Evolutionary conservation across 2,113 vertebrate genomes (phyloP), one percentile per base, ranked within the genome.

Genomic region (Paradisaea rubra): DNA sequence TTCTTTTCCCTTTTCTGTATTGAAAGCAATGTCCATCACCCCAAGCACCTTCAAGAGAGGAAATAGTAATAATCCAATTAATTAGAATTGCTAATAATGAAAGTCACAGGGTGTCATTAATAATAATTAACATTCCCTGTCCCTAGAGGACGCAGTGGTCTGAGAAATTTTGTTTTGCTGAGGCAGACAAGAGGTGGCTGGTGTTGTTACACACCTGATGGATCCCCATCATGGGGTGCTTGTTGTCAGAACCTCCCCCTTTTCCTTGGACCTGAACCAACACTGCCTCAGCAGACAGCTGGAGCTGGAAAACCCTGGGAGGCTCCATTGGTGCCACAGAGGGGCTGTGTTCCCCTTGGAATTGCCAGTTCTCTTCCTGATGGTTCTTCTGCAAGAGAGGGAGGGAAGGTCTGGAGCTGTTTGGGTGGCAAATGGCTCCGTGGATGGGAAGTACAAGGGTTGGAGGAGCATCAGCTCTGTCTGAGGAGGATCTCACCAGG

Each of bases 21-120:
- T 81, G 57, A 73, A 77, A 68, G 28, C 37, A 60, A 60, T 16
- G 52, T 41, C 74, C 17, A 2, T 47, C 79, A 52, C 68, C 23
- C n/a, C 59, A 77, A 91, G 65, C 39, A 70, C 35, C 74, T 95
- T 39, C 49, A 82, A 80, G 65, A 91, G 57, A 59, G 31, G 18
- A 85, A 89, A 88, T 12, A 86, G 37, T n/a, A 93, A 94, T 86
- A 88, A 94, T 84, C 72, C 54, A 90, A 93, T 95, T 95, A 96
- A 97, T 95, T 94, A 91, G 65, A 74, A 77, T 59, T 42, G 47
- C 53, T 93, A 93, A 91, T 87, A 88, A 86, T 49, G 92, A 89
- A 94, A 97, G 91, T 94, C 49, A 31, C 33, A 49, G 45, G 37
- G 60, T 89, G 65, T 64, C 94, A 96, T 93, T 92, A 91, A 92